These are phyloP conservation scores for Plumapathes pennacea DNA, from an alignment of 92 coral and sea anemone species.

Conservation along the genomic window DNA sequence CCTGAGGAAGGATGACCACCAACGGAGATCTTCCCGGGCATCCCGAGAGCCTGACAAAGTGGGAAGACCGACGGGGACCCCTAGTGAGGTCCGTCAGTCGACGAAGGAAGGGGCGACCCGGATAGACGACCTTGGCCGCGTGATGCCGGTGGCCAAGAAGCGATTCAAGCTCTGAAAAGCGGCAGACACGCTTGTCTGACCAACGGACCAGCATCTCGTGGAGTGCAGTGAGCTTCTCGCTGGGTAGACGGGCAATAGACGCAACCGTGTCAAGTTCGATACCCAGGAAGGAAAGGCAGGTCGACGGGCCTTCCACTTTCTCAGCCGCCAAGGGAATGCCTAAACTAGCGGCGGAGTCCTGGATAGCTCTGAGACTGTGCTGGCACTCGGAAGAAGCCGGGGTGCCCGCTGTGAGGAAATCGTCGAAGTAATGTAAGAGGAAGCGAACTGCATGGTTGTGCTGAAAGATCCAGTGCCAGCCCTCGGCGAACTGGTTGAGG, in stretches of 20 bases:
- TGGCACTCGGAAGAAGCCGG: conserved; percentile 1
- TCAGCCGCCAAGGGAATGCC: conserved; percentile 36
- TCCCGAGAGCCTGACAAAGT: not conserved
- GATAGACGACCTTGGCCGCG: not conserved
- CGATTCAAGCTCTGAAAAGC: conserved; percentile 8
- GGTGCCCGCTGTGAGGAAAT: conserved; percentile 34
- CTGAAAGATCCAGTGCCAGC: conserved; percentile 46
- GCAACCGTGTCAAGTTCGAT: conserved; percentile 40
- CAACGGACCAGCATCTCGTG: conserved; percentile 3
- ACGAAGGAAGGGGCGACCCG: not conserved
- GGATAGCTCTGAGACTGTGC: conserved; percentile 2
- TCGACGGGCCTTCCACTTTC: conserved; percentile 41
- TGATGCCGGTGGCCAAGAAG: not conserved
- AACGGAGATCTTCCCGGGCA: conserved; percentile 18
- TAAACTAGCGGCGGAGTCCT: conserved; percentile 3
- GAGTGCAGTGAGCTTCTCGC: conserved; percentile 18
- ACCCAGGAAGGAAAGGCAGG: conserved; percentile 18
- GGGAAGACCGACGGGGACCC: not conserved
- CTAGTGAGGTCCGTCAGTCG: not conserved
- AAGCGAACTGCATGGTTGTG: conserved; percentile 12
- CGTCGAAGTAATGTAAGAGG: conserved; percentile 33
- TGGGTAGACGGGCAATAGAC: conserved; percentile 20
- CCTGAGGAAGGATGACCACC: conserved; percentile 40
- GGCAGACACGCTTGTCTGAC: conserved; percentile 1
- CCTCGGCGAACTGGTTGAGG: conserved; percentile 22